These are phyloP conservation scores for Climacteris rufus DNA, from an alignment of 2,113 vertebrate genomes.

Conservation along the genomic window DNA sequence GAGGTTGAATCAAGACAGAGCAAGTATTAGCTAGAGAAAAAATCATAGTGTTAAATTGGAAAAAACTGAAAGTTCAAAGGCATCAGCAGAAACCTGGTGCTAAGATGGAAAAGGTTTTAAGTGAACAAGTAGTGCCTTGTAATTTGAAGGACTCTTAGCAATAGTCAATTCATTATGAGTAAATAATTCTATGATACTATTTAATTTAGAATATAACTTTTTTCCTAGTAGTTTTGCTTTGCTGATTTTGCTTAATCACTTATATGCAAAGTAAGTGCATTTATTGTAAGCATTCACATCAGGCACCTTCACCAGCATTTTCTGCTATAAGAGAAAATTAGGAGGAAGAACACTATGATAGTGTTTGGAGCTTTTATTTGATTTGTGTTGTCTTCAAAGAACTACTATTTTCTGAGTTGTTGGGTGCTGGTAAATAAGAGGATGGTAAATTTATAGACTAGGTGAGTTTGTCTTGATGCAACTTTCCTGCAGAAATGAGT, in stretches of 20 bases:
- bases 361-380: background rate
- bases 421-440: background rate
- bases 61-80: background rate
- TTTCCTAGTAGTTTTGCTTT: background rate
- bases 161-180: background rate
- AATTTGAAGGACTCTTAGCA: background rate
- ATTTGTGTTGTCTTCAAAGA: background rate
- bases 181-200: background rate
- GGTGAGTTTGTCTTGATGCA: background rate
- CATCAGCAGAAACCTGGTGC: background rate
- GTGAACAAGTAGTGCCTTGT: background rate
- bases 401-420: background rate
- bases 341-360: background rate
- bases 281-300: background rate
- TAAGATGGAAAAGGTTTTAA: background rate
- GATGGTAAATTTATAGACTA: background rate
- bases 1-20: accelerated
- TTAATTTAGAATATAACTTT: background rate
- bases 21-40: background rate
- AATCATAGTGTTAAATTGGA: background rate
- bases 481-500: background rate
- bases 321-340: background rate
- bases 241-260: background rate
- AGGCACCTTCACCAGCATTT: background rate
- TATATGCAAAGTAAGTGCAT: background rate